These are phyloP conservation scores for Aphelinus atriplicis DNA, from an alignment of 1,140 invertebrate species.

Conservation along the genomic window DNA sequence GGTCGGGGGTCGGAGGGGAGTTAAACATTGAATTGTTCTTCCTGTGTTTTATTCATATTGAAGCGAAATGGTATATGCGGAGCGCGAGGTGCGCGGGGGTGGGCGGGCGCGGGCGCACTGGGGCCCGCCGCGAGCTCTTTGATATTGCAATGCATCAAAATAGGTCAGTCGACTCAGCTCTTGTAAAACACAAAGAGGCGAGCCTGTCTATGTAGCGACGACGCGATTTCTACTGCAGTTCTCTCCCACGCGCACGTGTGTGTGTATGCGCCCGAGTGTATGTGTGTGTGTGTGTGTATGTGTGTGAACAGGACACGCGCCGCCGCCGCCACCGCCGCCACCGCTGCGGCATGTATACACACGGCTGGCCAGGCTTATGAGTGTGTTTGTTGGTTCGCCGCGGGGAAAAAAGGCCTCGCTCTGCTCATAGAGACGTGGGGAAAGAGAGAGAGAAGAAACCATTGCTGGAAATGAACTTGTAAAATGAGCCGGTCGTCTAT, in stretches of 20 bases:
- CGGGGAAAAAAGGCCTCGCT: too few species aligned
- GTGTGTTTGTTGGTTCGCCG: neutral
- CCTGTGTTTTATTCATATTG: conserved; percentile 37
- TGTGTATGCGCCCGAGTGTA: too few species aligned
- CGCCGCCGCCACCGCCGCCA: neutral
- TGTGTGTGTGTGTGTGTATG: neutral
- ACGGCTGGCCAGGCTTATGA: neutral
- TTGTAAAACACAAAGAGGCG: conserved; percentile 48
- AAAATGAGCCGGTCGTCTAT: too few species aligned
- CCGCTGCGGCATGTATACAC: neutral
- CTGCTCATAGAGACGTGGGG: too few species aligned
- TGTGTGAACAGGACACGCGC: conserved; percentile 10
- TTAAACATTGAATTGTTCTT: conserved; percentile 51
- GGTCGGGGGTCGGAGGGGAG: neutral
- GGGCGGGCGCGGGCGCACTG: too few species aligned
- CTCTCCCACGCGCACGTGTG: neutral
- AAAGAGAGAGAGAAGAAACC: too few species aligned
- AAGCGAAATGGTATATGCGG: neutral
- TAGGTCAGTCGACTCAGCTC: conserved; percentile 53
- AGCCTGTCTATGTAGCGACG: conserved; percentile 43
- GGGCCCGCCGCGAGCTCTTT: conserved; percentile 33
- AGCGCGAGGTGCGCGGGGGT: too few species aligned
- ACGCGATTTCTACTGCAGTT: conserved; percentile 48
- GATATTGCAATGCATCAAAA: conserved; percentile 49
- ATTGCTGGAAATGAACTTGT: too few species aligned